phyloP scores from a whole-genome alignment of 2,113 vertebrate genomes.

The Malurus elegans region DNA sequence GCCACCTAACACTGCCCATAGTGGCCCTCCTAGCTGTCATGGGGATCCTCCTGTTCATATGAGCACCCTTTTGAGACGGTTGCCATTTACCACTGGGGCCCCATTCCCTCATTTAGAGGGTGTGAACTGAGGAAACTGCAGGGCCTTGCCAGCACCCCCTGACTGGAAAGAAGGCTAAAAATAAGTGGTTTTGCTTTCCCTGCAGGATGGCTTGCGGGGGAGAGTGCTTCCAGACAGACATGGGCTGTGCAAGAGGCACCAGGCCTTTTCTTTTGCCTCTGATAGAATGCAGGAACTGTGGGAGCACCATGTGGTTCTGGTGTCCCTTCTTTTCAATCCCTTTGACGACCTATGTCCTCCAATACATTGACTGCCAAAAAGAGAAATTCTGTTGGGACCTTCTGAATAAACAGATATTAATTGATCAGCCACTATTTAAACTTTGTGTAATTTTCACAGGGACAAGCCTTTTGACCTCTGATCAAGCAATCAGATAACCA shows the following conservation, averaged over 20 bases:
- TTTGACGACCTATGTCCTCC: neutral
- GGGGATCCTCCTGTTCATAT: rapidly evolving
- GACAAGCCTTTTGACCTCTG: conserved; percentile 22
- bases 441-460: conserved; percentile 19
- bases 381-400: neutral
- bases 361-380: neutral
- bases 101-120: rapidly evolving
- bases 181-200: neutral
- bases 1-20: rapidly evolving
- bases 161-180: neutral
- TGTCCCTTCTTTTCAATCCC: neutral
- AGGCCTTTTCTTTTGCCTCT: neutral
- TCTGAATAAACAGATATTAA: neutral
- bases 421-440: conserved; percentile 30
- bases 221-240: rapidly evolving
- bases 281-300: neutral
- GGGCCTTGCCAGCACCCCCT: neutral
- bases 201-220: rapidly evolving
- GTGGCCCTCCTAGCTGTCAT: rapidly evolving
- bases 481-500: conserved; percentile 20
- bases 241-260: neutral
- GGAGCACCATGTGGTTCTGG: neutral
- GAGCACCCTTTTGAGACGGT: neutral
- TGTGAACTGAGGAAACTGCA: neutral
- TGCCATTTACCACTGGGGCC: neutral